Evolutionary conservation across 2,888 invertebrate species (phyloP).

Genomic region (Apocheima hispidaria): DNA sequence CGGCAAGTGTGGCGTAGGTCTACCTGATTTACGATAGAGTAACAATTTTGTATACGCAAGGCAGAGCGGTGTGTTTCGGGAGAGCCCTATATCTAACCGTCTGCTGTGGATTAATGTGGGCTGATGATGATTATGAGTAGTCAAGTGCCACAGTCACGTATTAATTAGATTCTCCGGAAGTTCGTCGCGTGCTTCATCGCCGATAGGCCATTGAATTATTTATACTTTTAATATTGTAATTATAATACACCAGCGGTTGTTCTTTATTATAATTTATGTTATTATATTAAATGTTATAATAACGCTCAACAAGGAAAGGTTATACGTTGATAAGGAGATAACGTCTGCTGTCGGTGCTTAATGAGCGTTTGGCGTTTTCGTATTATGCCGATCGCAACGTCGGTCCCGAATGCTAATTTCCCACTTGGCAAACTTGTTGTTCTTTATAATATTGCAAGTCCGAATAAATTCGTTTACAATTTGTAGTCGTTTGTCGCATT

Average conservation of each 20-base stretch:
- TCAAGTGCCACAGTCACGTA: conserved; percentile 70
- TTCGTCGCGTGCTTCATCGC: conserved; percentile 80
- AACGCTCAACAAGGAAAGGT: conserved; percentile 78
- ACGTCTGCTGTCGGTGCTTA: conserved; percentile 69
- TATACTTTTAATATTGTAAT: conserved; percentile 85
- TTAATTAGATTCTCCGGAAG: conserved; percentile 82
- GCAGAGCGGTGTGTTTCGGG: neutral
- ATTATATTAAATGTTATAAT: conserved; percentile 83
- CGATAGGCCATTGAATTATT: conserved; percentile 84
- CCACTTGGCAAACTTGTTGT: conserved; percentile 62
- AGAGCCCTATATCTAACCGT: neutral
- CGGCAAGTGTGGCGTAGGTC: too few relatives aligned
- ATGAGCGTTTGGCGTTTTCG: conserved; percentile 67
- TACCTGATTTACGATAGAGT: too few relatives aligned
- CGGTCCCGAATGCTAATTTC: conserved; percentile 67
- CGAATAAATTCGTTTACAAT: conserved; percentile 71
- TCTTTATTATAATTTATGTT: conserved; percentile 83
- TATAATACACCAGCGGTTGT: conserved; percentile 76
- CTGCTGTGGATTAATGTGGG: neutral
- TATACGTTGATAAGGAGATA: conserved; percentile 77
- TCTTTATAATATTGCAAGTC: conserved; percentile 62
- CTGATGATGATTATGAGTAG: conserved; percentile 62
- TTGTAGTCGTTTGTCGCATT: conserved; percentile 76
- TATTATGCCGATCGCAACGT: conserved; percentile 34
- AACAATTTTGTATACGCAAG: too few relatives aligned